Evolutionary conservation across 1,140 invertebrate genomes (phyloP).

Genomic region (Chironomus tepperi): DNA sequence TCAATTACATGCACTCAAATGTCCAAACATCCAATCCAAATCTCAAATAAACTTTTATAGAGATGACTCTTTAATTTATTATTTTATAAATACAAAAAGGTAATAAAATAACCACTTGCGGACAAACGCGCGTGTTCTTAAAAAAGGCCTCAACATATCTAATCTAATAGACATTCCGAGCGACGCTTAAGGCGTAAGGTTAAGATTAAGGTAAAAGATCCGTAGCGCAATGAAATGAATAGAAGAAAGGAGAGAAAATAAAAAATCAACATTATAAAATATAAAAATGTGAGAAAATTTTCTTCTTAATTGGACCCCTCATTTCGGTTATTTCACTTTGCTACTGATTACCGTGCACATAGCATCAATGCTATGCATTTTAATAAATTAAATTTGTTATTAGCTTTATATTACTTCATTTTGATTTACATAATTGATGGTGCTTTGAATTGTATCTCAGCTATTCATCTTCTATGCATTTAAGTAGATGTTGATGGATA

Average conservation of each 20-base stretch:
- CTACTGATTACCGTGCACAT: background rate
- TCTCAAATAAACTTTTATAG: too few relatives aligned
- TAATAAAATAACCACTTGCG: background rate
- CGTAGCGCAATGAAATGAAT: background rate
- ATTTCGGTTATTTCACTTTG: background rate
- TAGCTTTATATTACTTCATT: conserved; percentile 1
- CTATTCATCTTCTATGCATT: too few relatives aligned
- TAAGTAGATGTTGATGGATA: too few relatives aligned
- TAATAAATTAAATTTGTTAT: conserved; percentile 1
- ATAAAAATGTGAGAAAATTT: background rate
- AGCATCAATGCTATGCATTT: background rate
- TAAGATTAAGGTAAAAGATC: background rate
- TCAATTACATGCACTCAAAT: too few relatives aligned
- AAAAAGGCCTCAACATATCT: background rate
- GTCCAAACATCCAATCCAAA: too few relatives aligned
- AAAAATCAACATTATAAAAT: conserved; percentile 14
- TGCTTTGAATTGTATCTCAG: background rate
- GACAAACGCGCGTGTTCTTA: background rate
- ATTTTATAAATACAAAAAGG: conserved; percentile 8
- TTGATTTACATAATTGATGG: background rate
- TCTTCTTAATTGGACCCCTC: conserved; percentile 3
- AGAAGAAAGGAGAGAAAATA: background rate
- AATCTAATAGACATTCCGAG: background rate
- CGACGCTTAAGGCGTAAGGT: background rate
- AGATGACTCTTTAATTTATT: background rate